phyloP scores from a whole-genome alignment of 2,797 vertebrate species.

The Pagetopsis macropterus region DNA sequence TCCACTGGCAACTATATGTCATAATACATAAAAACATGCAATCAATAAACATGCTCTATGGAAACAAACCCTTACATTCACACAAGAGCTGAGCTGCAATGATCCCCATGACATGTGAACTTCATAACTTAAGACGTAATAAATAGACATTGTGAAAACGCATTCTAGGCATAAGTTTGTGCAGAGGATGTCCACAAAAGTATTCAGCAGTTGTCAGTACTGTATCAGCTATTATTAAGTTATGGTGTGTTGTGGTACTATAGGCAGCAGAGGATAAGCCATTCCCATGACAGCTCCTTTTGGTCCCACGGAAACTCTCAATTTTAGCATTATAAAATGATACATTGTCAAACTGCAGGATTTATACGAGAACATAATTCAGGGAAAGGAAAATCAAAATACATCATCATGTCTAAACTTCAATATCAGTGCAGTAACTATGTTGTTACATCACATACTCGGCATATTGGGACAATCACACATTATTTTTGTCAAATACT shows the following conservation, averaged over 20 bases:
- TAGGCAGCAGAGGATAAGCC: conserved; percentile 60
- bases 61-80: conserved; percentile 50
- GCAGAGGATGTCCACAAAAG: conserved; percentile 54
- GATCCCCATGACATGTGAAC: conserved; percentile 35
- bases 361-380: conserved; percentile 11
- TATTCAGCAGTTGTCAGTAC: conserved; percentile 54
- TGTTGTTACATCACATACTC: conserved; percentile 35
- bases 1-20: conserved; percentile 43
- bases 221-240: conserved; percentile 29
- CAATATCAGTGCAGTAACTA: conserved; percentile 42
- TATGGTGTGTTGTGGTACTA: conserved; percentile 37
- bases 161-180: conserved; percentile 66
- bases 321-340: conserved; percentile 11
- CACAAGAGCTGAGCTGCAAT: conserved; percentile 29
- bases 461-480: conserved; percentile 34
- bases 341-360: conserved; percentile 27
- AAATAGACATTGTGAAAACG: conserved; percentile 62
- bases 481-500: conserved; percentile 35
- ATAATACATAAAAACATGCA: conserved; percentile 65
- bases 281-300: conserved; percentile 50
- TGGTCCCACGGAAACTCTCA: conserved; percentile 63
- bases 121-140: conserved; percentile 58
- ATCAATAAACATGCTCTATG: conserved; percentile 53
- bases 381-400: conserved; percentile 2
- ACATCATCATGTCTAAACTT: conserved; percentile 23